Evolutionary conservation across 2,113 vertebrate genomes (phyloP).

Genomic region (Talpa occidentalis): DNA sequence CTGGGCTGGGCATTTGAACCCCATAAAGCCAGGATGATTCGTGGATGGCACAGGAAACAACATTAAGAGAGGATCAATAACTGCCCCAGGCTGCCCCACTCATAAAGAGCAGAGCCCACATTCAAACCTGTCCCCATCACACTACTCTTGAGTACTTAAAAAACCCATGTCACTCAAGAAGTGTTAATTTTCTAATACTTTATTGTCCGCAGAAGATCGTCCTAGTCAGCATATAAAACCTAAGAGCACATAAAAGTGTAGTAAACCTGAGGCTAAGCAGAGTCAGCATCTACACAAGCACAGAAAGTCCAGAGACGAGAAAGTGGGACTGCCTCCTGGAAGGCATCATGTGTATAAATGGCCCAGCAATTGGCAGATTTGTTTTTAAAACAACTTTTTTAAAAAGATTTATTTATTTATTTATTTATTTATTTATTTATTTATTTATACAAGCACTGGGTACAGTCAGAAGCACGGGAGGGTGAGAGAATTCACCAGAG

Average conservation of each 20-base stretch:
- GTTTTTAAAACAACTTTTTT: slow-evolving; percentile 1
- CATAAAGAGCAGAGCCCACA: neutral
- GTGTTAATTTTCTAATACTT: neutral
- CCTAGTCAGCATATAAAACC: neutral
- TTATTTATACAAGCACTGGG: no score
- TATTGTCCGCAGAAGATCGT: neutral
- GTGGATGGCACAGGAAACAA: neutral
- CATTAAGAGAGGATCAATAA: neutral
- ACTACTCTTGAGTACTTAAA: neutral
- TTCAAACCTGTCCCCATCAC: neutral
- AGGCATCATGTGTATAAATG: slow-evolving; percentile 7
- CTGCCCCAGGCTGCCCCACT: neutral
- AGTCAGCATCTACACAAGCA: neutral
- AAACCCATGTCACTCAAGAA: neutral
- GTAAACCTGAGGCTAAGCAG: neutral
- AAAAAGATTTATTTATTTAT: no score
- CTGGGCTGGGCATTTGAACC: neutral
- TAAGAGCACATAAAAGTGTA: neutral
- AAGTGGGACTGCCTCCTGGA: slow-evolving; percentile 25
- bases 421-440: no score
- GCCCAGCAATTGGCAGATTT: neutral
- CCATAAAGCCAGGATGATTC: neutral
- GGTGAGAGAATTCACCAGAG: no score
- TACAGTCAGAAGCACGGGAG: no score
- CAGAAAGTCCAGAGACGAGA: slow-evolving; percentile 5